Conservation (phyloP, 92 coral and sea anemone species). For the Desmophyllum pertusum region DNA sequence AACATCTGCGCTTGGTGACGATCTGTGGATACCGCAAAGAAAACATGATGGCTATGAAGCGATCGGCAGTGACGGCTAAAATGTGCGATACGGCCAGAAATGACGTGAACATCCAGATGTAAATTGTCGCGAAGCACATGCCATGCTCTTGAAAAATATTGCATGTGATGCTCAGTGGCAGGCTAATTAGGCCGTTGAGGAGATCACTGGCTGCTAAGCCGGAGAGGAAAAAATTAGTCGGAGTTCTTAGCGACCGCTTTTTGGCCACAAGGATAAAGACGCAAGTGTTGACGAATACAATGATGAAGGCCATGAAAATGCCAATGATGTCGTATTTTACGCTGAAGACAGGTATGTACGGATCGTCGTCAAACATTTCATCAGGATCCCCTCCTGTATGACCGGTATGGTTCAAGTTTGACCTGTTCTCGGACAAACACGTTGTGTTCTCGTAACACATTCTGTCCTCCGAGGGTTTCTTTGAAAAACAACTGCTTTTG, state of each 20-base stretch:
- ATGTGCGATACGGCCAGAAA: conserved; percentile 65
- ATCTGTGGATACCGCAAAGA: conserved; percentile 53
- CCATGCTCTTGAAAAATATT: conserved; percentile 44
- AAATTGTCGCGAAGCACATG: conserved; percentile 49
- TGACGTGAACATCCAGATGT: conserved; percentile 60
- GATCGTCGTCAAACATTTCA: conserved; percentile 14
- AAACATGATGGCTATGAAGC: conserved; percentile 56
- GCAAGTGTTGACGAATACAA: conserved; percentile 45
- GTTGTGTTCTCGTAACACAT: neutral
- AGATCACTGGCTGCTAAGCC: conserved; percentile 66
- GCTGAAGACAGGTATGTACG: conserved; percentile 27
- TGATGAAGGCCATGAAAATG: conserved; percentile 45
- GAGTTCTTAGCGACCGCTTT: conserved; percentile 53
- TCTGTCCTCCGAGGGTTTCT: neutral
- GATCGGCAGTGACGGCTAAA: conserved; percentile 62
- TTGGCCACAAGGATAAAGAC: conserved; percentile 46
- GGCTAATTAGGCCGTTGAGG: conserved; percentile 54
- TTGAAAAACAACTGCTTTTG: neutral
- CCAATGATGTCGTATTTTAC: conserved; percentile 31
- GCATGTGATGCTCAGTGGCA: conserved; percentile 60
- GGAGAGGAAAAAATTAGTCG: conserved; percentile 50
- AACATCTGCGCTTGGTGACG: conserved; percentile 53
- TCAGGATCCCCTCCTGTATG: too few species aligned
- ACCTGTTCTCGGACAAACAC: neutral
- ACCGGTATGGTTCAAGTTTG: neutral